Percentiles rank a stretch among this genome's conserved stretches.
Conservation (phyloP, 2,888 invertebrate genomes). For the Drosophila imparisetae region DNA sequence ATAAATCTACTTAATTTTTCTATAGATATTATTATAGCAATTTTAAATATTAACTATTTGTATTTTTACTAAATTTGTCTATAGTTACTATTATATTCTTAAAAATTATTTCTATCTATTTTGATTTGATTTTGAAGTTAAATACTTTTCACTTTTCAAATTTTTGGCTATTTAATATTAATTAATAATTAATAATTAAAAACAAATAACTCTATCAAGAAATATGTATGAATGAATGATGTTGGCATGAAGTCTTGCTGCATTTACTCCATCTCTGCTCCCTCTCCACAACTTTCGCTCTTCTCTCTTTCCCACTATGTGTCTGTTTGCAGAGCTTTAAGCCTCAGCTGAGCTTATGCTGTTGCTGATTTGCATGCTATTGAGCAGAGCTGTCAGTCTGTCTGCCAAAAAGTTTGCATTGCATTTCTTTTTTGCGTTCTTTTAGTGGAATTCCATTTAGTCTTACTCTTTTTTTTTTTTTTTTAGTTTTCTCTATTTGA, state of each 20-base stretch:
- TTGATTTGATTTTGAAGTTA: background rate
- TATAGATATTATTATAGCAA: background rate
- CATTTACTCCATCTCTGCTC: background rate
- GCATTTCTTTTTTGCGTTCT: conserved; percentile 15
- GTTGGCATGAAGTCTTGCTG: conserved; percentile 13
- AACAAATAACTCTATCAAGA: background rate
- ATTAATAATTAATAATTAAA: background rate
- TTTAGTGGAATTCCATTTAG: conserved; percentile 8
- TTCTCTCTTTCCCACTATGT: background rate
- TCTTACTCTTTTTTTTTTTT: background rate
- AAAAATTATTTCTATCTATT: background rate
- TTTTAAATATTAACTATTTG: background rate
- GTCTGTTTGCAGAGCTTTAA: background rate
- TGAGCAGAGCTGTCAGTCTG: conserved; percentile 53
- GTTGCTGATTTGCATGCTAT: conserved; percentile 19
- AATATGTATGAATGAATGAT: conserved; percentile 34
- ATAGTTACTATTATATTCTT: background rate
- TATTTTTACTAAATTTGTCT: background rate
- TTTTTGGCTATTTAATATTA: background rate
- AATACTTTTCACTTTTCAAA: background rate
- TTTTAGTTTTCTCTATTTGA: background rate
- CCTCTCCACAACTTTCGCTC: background rate
- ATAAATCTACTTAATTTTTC: background rate
- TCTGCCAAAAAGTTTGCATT: conserved; percentile 13
- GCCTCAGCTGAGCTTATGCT: conserved; percentile 20